These are phyloP conservation scores for Hippasteria phrygiana DNA, from an alignment of 53 echinoderm and acorn worm genomes.

Conservation along the genomic window DNA sequence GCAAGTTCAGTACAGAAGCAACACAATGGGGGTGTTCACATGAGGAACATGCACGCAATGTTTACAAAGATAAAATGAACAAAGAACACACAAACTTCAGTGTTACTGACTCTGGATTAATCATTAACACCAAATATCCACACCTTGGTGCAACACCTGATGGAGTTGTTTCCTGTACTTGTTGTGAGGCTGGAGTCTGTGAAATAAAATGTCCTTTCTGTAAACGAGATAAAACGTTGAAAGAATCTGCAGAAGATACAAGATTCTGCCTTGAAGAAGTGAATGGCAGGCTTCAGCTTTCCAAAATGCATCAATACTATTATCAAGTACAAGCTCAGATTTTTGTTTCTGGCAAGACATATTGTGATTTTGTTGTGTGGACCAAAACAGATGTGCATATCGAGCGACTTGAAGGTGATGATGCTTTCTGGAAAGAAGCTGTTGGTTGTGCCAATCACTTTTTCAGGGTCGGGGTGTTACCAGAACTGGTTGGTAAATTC, in stretches of 20 bases:
- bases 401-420: neutral
- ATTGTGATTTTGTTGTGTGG: conserved; percentile 46
- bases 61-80: neutral
- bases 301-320: conserved; percentile 36
- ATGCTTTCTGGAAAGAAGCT: conserved; percentile 9
- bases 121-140: neutral
- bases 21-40: neutral
- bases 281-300: neutral
- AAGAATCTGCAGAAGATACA: neutral
- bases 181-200: neutral
- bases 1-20: conserved; percentile 11
- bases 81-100: neutral
- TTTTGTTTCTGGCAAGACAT: neutral
- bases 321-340: conserved; percentile 51
- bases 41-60: conserved; percentile 7
- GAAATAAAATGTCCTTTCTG: conserved; percentile 1
- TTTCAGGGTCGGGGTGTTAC: neutral
- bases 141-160: neutral
- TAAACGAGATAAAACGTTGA: neutral
- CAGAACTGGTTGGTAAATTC: neutral
- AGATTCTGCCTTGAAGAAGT: conserved; percentile 1
- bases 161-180: neutral
- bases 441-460: neutral
- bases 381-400: conserved; percentile 20
- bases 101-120: neutral